These are phyloP conservation scores for Ischnura elegans DNA, from an alignment of 2,888 invertebrate species.

Conservation along the genomic window DNA sequence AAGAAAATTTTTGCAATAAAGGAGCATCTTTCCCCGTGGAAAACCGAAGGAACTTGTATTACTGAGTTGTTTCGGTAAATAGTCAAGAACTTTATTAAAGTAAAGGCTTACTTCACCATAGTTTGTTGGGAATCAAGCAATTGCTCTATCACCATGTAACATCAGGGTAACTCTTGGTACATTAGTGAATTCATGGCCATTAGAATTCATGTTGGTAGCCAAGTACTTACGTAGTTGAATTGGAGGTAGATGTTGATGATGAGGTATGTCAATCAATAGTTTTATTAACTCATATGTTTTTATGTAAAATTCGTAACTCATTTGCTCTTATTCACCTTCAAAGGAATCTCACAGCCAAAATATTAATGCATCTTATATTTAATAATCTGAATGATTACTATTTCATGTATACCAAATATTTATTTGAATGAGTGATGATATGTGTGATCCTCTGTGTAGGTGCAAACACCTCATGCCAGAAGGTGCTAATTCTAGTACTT, in stretches of 20 bases:
- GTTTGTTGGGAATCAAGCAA: not conserved
- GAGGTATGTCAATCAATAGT: not conserved
- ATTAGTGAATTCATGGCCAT: not conserved
- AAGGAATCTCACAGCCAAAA: not conserved
- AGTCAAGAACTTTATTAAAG: no score
- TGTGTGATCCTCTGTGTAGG: not conserved
- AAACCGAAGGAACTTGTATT: no score
- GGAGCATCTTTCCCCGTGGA: no score
- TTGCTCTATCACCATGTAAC: not conserved
- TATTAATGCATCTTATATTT: not conserved
- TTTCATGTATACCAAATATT: not conserved
- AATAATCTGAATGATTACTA: not conserved
- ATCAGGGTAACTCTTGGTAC: not conserved
- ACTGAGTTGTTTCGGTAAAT: no score
- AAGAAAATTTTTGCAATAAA: no score
- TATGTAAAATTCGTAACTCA: not conserved
- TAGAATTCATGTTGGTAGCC: not conserved
- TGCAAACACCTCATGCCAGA: no score
- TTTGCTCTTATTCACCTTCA: not conserved
- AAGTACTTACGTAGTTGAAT: not conserved
- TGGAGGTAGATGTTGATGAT: not conserved
- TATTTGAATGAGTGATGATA: not conserved
- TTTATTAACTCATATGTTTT: not conserved
- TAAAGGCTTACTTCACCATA: no score
- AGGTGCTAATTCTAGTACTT: not conserved